Evolutionary conservation across 2,797 vertebrate genomes (phyloP).

Genomic region (Limosa lapponica): DNA sequence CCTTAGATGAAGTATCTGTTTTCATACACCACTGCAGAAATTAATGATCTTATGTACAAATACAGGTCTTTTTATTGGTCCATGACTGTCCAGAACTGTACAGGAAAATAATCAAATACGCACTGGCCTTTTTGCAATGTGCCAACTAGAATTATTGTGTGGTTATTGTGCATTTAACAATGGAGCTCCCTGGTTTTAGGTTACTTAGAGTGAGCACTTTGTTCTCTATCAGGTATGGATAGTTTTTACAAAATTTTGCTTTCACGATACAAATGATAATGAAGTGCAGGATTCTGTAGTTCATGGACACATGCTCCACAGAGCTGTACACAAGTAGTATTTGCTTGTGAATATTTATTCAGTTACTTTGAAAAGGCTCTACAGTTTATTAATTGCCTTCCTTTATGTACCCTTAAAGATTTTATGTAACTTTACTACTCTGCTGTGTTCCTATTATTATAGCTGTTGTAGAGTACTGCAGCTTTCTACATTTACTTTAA

Average conservation of each 20-base stretch:
- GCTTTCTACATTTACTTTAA: slow-evolving; percentile 52
- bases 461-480: neutral
- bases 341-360: slow-evolving; percentile 20
- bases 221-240: neutral
- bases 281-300: neutral
- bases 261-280: neutral
- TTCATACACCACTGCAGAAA: neutral
- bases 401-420: neutral
- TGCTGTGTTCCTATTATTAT: neutral
- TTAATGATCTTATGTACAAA: neutral
- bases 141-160: neutral
- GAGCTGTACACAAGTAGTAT: neutral
- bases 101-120: neutral
- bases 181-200: neutral
- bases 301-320: neutral
- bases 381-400: slow-evolving; percentile 26
- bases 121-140: neutral
- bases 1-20: neutral
- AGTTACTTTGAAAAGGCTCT: neutral
- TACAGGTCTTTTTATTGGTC: neutral
- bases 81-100: neutral
- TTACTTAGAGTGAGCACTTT: neutral
- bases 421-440: slow-evolving; percentile 11
- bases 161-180: neutral
- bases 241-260: neutral